Percentiles rank a stretch among this genome's conserved stretches.
Conservation (phyloP, 2,113 vertebrate genomes). For the Sardina pilchardus region DNA sequence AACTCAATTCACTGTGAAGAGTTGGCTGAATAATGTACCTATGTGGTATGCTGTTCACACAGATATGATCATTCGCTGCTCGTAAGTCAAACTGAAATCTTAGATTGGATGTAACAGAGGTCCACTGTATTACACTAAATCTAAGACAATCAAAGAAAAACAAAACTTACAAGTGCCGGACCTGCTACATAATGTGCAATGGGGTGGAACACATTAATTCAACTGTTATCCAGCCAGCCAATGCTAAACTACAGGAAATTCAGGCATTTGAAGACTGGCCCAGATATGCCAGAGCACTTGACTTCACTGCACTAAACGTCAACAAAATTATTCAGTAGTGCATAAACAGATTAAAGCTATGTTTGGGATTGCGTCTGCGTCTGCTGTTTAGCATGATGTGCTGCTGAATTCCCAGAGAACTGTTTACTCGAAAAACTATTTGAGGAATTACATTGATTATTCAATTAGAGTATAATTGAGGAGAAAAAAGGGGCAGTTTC, state of each 20-base stretch:
- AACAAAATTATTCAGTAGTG: slow-evolving; percentile 20
- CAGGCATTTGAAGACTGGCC: background rate
- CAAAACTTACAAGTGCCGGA: background rate
- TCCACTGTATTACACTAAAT: background rate
- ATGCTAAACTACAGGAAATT: background rate
- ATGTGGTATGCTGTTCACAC: background rate
- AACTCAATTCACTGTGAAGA: background rate
- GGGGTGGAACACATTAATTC: background rate
- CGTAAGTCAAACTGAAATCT: background rate
- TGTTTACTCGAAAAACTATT: background rate
- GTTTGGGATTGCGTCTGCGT: slow-evolving; percentile 17
- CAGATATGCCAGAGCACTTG: background rate
- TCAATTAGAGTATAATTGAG: background rate
- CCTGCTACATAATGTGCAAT: background rate
- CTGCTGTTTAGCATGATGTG: background rate
- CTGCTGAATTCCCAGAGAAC: background rate
- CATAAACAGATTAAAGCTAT: slow-evolving; percentile 26
- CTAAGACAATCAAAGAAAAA: background rate
- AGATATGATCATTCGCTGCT: background rate
- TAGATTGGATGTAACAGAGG: background rate
- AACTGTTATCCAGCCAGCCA: background rate
- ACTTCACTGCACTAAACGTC: background rate
- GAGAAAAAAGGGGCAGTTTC: background rate
- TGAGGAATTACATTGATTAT: background rate
- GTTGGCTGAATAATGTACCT: background rate